Percentiles rank a stretch among this genome's conserved stretches.
phyloP scores from a whole-genome alignment of 2,113 vertebrate species.

The Cheirogaleus medius region DNA sequence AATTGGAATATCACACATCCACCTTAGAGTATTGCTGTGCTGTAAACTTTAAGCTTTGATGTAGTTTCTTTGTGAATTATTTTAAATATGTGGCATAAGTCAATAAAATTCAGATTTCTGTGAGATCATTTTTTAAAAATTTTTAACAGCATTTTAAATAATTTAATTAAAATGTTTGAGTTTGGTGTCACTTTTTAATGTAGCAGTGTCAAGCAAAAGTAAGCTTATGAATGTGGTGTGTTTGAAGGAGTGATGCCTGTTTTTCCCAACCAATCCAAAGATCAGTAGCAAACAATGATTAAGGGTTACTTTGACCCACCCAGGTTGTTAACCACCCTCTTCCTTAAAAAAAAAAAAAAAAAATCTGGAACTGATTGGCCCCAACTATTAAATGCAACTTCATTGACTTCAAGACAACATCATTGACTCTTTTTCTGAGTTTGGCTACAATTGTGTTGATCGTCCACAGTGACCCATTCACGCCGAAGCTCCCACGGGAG shows the following conservation, averaged over 20 bases:
- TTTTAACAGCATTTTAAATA: too few species aligned
- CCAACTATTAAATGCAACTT: too few species aligned
- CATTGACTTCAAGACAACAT: too few species aligned
- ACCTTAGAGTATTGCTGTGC: not conserved
- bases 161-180: not conserved
- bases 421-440: not conserved
- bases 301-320: too few species aligned
- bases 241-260: accelerated
- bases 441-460: not conserved
- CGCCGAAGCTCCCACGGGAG: not conserved
- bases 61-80: not conserved
- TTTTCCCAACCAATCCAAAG: not conserved
- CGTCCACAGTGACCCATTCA: accelerated
- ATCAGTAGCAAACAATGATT: not conserved
- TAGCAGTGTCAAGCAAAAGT: not conserved
- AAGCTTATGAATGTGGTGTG: accelerated
- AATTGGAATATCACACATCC: accelerated
- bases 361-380: not conserved
- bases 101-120: not conserved
- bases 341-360: not conserved
- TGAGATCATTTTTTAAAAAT: not conserved
- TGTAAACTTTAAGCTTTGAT: accelerated
- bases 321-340: too few species aligned
- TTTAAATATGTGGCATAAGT: not conserved
- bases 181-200: not conserved